Evolutionary conservation across 2,888 invertebrate species (phyloP).

Genomic region (Andrena bicolor): DNA sequence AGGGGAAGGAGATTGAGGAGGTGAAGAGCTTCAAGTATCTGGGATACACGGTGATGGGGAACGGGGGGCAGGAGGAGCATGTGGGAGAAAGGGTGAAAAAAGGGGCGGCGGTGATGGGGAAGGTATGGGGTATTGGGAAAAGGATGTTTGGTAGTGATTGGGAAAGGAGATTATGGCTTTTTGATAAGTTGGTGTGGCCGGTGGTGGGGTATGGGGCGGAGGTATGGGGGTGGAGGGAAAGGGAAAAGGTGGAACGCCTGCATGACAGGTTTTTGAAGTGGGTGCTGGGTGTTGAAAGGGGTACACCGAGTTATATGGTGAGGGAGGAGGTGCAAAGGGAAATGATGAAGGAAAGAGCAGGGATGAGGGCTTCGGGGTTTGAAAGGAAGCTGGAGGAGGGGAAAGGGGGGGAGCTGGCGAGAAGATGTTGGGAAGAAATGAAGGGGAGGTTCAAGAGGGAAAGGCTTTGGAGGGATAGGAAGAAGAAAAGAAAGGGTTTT

Average conservation of each 20-base stretch:
- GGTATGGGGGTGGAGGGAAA: slow-evolving; percentile 5
- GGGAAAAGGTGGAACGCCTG: neutral
- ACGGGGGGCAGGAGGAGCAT: neutral
- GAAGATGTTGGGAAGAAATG: too few species aligned
- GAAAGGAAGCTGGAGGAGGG: neutral
- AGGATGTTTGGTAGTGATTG: neutral
- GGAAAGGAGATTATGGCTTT: neutral
- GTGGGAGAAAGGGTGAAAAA: neutral
- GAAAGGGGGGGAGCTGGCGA: too few species aligned
- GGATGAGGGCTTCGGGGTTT: too few species aligned
- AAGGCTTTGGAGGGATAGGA: too few species aligned
- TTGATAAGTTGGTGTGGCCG: neutral
- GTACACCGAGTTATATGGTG: neutral
- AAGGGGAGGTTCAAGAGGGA: too few species aligned
- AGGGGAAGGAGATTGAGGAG: neutral
- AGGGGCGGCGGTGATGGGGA: neutral
- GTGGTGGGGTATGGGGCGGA: neutral
- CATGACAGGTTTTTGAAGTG: too few species aligned
- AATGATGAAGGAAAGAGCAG: too few species aligned
- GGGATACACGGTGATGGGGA: neutral
- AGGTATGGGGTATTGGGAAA: neutral
- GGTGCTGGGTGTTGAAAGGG: neutral
- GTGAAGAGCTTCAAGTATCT: neutral
- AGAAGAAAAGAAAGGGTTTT: too few species aligned
- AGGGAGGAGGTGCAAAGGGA: too few species aligned